Conservation (phyloP, 2,888 invertebrate genomes). For the Thecocarcelia acutangulata region DNA sequence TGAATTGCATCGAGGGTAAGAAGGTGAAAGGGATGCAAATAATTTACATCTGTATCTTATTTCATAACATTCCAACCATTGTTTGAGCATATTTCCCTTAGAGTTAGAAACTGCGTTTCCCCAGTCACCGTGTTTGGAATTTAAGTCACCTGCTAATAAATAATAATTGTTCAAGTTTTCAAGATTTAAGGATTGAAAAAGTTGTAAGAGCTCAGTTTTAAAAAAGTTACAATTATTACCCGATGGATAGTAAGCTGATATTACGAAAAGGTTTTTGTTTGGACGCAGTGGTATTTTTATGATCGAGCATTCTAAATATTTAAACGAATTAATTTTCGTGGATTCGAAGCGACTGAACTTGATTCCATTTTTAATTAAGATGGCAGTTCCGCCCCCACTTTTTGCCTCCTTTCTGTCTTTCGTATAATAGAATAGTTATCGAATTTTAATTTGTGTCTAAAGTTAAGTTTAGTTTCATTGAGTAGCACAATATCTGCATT, state of each 20-base stretch:
- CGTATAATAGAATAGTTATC: no score
- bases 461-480: no score
- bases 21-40: not conserved
- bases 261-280: not conserved
- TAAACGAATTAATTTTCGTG: not conserved
- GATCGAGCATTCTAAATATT: not conserved
- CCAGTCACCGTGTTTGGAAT: no score
- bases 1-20: conserved; percentile 6
- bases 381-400: no score
- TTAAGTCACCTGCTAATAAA: no score
- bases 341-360: not conserved
- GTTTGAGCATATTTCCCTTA: not conserved
- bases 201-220: not conserved
- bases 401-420: no score
- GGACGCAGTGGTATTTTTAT: conserved; percentile 5
- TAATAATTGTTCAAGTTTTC: conserved; percentile 21
- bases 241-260: not conserved
- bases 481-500: no score
- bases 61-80: conserved; percentile 14
- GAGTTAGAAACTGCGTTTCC: no score
- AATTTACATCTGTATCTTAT: conserved; percentile 28
- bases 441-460: no score
- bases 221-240: conserved; percentile 4
- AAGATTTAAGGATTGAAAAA: conserved; percentile 2
- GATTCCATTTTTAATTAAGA: conserved; percentile 9